Evolutionary conservation across 2,888 invertebrate genomes (phyloP).

Genomic region (Drosophila subquinaria): DNA sequence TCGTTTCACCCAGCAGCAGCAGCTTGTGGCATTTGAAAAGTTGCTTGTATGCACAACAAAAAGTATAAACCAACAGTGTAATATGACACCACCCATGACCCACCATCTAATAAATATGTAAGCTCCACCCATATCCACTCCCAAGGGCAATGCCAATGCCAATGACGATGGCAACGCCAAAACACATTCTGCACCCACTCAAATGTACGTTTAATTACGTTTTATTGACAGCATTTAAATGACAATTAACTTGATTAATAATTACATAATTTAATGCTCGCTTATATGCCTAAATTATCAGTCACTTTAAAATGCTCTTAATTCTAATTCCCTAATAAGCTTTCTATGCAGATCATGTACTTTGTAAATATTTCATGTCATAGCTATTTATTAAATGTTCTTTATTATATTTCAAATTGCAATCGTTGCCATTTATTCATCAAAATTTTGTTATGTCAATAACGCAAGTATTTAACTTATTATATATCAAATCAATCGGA

Average conservation of each 20-base stretch:
- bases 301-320: background rate
- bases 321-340: background rate
- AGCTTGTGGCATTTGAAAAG: conserved; percentile 23
- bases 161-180: background rate
- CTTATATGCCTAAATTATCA: background rate
- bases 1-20: conserved; percentile 5
- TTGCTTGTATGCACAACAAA: conserved; percentile 32
- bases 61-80: conserved; percentile 15
- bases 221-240: conserved; percentile 57
- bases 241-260: conserved; percentile 55
- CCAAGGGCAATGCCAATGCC: background rate
- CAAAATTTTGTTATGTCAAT: background rate
- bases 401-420: background rate
- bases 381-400: background rate
- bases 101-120: conserved; percentile 1
- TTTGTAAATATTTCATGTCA: background rate
- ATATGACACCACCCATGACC: conserved; percentile 21
- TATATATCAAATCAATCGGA: too few species aligned
- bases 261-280: conserved; percentile 39
- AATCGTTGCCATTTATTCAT: background rate
- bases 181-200: conserved; percentile 13
- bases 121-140: background rate
- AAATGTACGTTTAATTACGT: conserved; percentile 55
- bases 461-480: background rate
- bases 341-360: background rate